Base-by-base conservation (phyloP, 1,140 invertebrate genomes). In the Dendroctonus valens region DNA sequence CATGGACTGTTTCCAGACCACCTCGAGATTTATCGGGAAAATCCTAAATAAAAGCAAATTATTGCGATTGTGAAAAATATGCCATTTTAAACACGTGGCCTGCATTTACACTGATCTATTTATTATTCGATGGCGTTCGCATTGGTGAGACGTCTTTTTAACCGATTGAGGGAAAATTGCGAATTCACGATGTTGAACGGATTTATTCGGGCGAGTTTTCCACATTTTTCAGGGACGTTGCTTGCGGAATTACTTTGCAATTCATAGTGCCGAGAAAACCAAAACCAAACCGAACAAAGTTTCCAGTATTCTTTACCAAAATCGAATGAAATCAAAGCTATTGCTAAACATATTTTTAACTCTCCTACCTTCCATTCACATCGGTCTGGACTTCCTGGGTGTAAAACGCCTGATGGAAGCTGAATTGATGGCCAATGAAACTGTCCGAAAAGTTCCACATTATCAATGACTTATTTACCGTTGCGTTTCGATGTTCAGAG, bases 1-100 rank as follows among this genome's bases (percentile, higher is more conserved):
- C 26, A 26, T 26, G 26, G 26, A 26, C 26, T 26, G 26, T 26
- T 26, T 26, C 26, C 26, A 26, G 26, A 40, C 50, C 59, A 52
- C 59, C n/a, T 61, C 8, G 1, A 15, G 41, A 53, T 61, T 61
- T 53, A 61, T 61, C 37, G 49, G 37, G 50, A 61, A 51, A 52
- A 41, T 53, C 49, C 49, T 41, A 61, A 61, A 61, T 53, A 61
- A 61, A 61, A 61, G 58, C 50, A 61, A 61, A 61, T 61, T 41
- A 61, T 61, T 42, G 59, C 59, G 15, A 41, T 61, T 53, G 50
- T 41, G 59, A 61, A 61, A 41, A 61, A 53, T 52, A 14, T 41
- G 14, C 9, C 49, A 61, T 61, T 61, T 61, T 42, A 52, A 42
- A 53, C 59, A 52, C 59, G 59, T 52, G 14, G 41, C 41, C 6